These are phyloP conservation scores for Conger conger DNA, from an alignment of 2,113 vertebrate genomes.

Conservation along the genomic window DNA sequence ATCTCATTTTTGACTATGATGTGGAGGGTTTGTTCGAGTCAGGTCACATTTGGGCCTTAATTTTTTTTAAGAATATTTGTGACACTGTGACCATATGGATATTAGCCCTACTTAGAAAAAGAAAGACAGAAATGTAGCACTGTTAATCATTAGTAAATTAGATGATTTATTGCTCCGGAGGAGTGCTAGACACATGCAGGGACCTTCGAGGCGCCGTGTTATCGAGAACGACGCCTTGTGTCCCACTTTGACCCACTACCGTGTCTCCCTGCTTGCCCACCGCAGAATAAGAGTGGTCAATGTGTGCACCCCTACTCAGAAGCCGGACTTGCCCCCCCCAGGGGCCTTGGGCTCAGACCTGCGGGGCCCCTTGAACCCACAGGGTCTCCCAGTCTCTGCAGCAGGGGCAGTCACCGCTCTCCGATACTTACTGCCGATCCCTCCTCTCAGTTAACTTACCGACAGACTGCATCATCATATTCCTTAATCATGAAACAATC, in stretches of 20 bases:
- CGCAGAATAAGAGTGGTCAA: background rate
- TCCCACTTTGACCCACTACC: constrained; percentile 4
- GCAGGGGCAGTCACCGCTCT: background rate
- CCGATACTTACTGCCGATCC: background rate
- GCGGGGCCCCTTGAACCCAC: background rate
- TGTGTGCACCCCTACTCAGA: background rate
- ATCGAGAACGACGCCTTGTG: background rate
- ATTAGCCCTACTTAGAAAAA: background rate
- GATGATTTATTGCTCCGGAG: background rate
- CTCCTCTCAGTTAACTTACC: background rate
- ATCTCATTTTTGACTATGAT: no score
- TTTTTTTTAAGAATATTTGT: background rate
- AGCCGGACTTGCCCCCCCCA: background rate
- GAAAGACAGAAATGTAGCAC: background rate
- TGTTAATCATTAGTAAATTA: background rate
- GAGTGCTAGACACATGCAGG: background rate
- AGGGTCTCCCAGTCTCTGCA: background rate
- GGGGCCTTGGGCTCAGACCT: background rate
- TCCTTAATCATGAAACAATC: background rate
- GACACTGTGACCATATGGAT: background rate
- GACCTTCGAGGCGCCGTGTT: background rate
- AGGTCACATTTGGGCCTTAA: background rate
- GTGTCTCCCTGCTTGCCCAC: background rate
- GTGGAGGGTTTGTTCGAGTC: no score
- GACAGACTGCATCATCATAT: background rate